Evolutionary conservation across 2,797 vertebrate species (phyloP).

Genomic region (Diceros bicornis): DNA sequence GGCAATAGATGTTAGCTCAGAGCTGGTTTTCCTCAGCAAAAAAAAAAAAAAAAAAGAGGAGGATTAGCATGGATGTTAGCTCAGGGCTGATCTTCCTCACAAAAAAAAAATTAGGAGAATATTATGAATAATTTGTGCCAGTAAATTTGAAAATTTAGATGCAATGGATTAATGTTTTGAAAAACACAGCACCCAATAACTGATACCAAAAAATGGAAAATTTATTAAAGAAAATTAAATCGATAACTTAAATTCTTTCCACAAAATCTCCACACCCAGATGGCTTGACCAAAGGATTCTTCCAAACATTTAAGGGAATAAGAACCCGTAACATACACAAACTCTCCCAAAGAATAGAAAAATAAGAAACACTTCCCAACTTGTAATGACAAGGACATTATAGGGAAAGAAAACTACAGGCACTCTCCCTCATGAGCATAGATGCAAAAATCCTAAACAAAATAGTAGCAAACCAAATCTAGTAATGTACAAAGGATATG

Average conservation of each 20-base stretch:
- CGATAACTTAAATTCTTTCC: background rate
- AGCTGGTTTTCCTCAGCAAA: too few relatives aligned
- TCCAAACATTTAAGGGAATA: background rate
- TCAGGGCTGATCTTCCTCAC: too few relatives aligned
- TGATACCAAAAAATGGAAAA: background rate
- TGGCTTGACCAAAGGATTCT: background rate
- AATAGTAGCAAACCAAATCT: background rate
- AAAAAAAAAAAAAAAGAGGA: too few relatives aligned
- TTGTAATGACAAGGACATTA: background rate
- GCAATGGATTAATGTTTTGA: background rate
- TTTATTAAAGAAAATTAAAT: slow-evolving; percentile 25
- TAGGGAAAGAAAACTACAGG: slow-evolving; percentile 17
- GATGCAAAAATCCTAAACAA: background rate
- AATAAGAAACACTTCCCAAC: background rate
- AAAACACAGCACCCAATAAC: background rate
- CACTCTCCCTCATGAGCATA: background rate
- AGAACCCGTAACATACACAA: background rate
- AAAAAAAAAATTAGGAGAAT: background rate
- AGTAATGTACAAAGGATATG: background rate
- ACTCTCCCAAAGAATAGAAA: background rate
- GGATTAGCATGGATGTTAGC: too few relatives aligned
- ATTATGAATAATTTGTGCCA: background rate
- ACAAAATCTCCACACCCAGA: background rate
- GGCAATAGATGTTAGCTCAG: too few relatives aligned
- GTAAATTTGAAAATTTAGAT: slow-evolving; percentile 18